These are phyloP conservation scores for Augochlora pura DNA, from an alignment of 1,140 invertebrate species.

Conservation along the genomic window DNA sequence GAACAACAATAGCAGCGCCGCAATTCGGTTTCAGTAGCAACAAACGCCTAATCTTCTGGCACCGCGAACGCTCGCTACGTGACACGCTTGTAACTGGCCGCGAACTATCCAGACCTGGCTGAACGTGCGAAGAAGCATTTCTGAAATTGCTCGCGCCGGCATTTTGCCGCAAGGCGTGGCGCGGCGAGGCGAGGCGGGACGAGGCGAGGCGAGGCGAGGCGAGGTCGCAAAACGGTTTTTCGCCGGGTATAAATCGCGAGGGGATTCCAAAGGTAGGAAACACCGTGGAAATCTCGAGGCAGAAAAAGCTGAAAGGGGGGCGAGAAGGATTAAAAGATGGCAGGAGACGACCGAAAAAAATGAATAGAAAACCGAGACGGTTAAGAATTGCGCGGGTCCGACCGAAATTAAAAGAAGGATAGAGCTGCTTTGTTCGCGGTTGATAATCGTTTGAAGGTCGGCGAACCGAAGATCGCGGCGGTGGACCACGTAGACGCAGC, in stretches of 20 bases:
- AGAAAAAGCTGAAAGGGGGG: not conserved
- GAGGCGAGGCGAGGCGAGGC: not conserved
- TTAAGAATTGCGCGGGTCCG: not conserved
- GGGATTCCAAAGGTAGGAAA: constrained; percentile 35
- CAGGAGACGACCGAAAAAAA: not conserved
- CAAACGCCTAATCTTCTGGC: not conserved
- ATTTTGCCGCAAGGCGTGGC: not conserved
- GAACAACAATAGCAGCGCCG: not conserved
- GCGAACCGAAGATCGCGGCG: not conserved
- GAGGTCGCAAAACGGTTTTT: not conserved
- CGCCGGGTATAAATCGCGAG: constrained; percentile 31
- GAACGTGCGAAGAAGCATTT: not conserved
- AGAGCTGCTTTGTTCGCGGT: not conserved
- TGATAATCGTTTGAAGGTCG: not conserved
- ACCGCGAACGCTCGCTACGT: not conserved
- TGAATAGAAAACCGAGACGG: not conserved
- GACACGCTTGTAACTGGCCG: not conserved
- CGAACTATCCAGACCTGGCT: not conserved
- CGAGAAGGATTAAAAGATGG: constrained; percentile 15
- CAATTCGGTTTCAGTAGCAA: not conserved
- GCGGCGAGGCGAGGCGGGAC: not conserved
- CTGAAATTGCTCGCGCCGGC: constrained; percentile 13
- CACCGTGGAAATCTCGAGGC: not conserved
- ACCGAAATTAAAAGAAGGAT: not conserved
- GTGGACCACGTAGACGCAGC: no score